Base-by-base conservation (phyloP, 2,888 invertebrate species). In the Drosophila affinis region DNA sequence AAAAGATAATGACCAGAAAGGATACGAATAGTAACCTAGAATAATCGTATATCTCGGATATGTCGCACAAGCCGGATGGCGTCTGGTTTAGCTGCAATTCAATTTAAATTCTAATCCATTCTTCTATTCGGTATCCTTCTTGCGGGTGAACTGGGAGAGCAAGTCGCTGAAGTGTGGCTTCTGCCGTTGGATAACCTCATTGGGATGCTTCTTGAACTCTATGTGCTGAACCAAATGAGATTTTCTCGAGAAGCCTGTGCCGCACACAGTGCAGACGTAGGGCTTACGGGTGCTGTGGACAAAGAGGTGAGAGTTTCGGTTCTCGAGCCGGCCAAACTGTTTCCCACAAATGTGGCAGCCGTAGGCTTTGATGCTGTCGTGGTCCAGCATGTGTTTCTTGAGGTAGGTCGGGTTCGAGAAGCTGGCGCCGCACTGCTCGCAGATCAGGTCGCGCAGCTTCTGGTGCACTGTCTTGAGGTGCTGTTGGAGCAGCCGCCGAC, bases 281-380 rank as follows among this genome's bases (percentile, higher is more conserved):
- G 97, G 97, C 83, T 97, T 97, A 90, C 96, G 96, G 90, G 96
- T 96, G 86, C 96, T 96, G 92, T 97, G 97, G 56, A 96, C 95
- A 91, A 96, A 97, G 44, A 96, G 93, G 91, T 97, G 97, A 12
- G 96, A 96, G 92, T 97, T 97, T 71, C 96, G 93, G 89, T 97
- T 97, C 92, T 97, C 97, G 67, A 96, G 94, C 12, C 96, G 96
- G 90, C 95, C 96, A 92, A 97, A 97, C 56, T 95, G 94, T 90
- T 97, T 97, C 61, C 96, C 96, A 91, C 97, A 97, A n/a, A 97
- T 95, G 93, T 95, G 95, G 75, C 97, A 97, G 0, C 93, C 92
- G 80, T 94, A 96, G 0, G 96, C 96, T 71, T 96, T 95, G 70
- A 95, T 95, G 0, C 96, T 7, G 39, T 7, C n/a, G n/a, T 39